Base-by-base conservation (phyloP, 2,888 invertebrate genomes). In the Lamellibrachia satsuma region DNA sequence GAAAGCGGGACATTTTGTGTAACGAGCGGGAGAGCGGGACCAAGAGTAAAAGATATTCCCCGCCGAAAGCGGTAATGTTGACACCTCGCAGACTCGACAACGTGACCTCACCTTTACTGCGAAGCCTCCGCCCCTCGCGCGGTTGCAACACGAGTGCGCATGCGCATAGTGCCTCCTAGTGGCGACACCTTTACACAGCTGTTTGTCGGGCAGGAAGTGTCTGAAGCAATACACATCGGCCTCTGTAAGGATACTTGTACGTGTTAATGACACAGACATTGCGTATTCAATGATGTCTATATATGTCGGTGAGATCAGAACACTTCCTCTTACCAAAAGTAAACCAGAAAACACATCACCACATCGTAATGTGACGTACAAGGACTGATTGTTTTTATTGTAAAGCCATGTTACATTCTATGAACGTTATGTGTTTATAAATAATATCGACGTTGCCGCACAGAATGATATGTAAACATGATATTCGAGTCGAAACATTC, bases 221-320 rank as follows among this genome's bases (percentile, higher is more conserved):
- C 75, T 75, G 75, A 75, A 75, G 75, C 75, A 75, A 75, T 75
- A 75, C 75, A 75, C 75, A 75, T 75, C 75, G 75, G 75, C 75
- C 22, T 75, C 75, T 75, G 75, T 75, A 75, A 75, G 22, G 75
- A 75, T 22, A 75, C 75, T 75, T 0, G 22, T 3, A 75, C 75
- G 75, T 75, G 75, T 22, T 22, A 75, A 2, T 75, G 22, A 75
- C 75, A 75, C 75, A 22, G 75, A 75, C 22, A 75, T 22, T 75
- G 75, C 75, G 75, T 22, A n/a, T 6, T 22, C 75, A 75, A n/a
- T 22, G 22, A 22, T 75, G 75, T 75, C 75, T 15, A n/a, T 6
- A n/a, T 22, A 15, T 15, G 3, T 6, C 75, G 75, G 3, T n/a
- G 15, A 75, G 75, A 11, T 22, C 75, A 75, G 75, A 75, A 75